phyloP scores from a whole-genome alignment of 2,888 invertebrate species.

The Himalopsyche kuldschensis region DNA sequence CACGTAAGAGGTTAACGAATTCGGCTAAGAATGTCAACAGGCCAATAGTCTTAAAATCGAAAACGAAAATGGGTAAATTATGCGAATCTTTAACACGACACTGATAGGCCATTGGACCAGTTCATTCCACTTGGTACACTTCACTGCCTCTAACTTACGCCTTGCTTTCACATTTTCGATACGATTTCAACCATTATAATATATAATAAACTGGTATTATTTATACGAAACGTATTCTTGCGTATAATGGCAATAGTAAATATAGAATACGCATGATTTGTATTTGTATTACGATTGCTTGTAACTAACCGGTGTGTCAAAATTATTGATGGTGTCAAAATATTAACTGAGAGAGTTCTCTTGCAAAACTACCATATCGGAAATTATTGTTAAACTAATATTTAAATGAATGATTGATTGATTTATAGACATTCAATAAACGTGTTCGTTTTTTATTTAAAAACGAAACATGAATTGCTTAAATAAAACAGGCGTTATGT shows the following conservation, averaged over 20 bases:
- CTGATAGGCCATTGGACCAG: not conserved
- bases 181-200: constrained; percentile 17
- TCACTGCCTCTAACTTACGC: constrained; percentile 29
- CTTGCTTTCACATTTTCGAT: constrained; percentile 37
- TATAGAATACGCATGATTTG: not conserved
- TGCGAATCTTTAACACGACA: not conserved
- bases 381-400: too few relatives aligned
- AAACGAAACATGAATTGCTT: too few relatives aligned
- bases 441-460: too few relatives aligned
- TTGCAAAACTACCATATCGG: not conserved
- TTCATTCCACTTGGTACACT: constrained; percentile 8
- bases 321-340: not conserved
- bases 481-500: too few relatives aligned
- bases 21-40: not conserved
- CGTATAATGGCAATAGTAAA: not conserved
- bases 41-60: not conserved
- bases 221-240: not conserved
- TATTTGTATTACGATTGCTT: not conserved
- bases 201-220: not conserved
- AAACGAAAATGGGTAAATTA: not conserved
- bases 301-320: not conserved
- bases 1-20: not conserved
- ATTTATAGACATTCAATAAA: too few relatives aligned
- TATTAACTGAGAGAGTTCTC: not conserved
- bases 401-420: too few relatives aligned